A percentile compares a stretch with the other conserved stretches of the same genome.
These are phyloP conservation scores for Caenorhabditis becei DNA, from an alignment of 2,888 invertebrate species.

Conservation along the genomic window DNA sequence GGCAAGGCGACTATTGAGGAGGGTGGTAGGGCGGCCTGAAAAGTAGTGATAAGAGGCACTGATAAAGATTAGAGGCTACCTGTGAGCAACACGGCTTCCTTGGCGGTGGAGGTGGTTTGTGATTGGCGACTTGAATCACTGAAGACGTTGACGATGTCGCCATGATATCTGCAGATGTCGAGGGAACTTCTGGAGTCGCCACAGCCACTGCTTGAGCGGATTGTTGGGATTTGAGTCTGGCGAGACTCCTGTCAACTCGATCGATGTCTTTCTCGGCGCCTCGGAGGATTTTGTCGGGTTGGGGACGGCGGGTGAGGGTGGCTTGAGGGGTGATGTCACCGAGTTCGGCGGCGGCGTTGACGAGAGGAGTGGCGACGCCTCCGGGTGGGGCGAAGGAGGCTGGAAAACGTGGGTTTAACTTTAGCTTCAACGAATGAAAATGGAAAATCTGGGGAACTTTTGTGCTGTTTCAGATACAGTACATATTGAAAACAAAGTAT, in stretches of 20 bases:
- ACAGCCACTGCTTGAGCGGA: conserved; percentile 37
- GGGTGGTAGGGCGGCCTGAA: conserved; percentile 70
- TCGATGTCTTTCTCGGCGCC: conserved; percentile 67
- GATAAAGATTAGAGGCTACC: conserved; percentile 39
- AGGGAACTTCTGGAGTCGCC: conserved; percentile 30
- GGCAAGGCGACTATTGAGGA: conserved; percentile 70
- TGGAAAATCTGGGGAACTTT: no score
- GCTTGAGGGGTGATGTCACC: conserved; percentile 59
- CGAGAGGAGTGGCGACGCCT: conserved; percentile 69
- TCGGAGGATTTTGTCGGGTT: conserved; percentile 54
- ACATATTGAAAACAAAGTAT: not conserved
- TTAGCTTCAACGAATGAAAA: no score
- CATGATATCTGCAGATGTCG: conserved; percentile 30
- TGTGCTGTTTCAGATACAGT: not conserved
- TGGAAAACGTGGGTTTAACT: no score
- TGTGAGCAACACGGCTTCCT: conserved; percentile 71
- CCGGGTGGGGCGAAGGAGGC: conserved; percentile 66
- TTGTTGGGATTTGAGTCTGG: conserved; percentile 59
- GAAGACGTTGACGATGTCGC: conserved; percentile 21
- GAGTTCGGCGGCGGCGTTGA: conserved; percentile 56
- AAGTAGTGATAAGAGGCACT: no score
- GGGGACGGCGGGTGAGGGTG: conserved; percentile 47
- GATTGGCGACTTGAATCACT: conserved; percentile 26
- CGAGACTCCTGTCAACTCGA: conserved; percentile 64
- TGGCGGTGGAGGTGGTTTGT: conserved; percentile 70